These are phyloP conservation scores for Origma solitaria DNA, from an alignment of 2,113 vertebrate species.

Conservation along the genomic window DNA sequence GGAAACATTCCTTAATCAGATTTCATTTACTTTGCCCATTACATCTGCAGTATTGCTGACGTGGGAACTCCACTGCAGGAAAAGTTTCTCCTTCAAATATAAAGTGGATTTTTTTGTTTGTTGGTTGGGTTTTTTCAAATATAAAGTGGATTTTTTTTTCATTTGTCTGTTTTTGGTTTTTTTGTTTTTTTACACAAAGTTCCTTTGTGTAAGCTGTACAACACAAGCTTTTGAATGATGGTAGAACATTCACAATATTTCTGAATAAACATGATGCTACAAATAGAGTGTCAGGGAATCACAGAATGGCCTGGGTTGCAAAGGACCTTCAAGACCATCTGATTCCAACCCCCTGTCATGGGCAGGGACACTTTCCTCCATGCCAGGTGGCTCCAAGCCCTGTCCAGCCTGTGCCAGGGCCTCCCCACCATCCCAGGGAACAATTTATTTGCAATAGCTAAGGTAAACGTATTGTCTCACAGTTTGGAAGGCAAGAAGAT, in stretches of 20 bases:
- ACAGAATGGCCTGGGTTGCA: neutral
- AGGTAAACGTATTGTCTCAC: neutral
- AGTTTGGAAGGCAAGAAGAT: neutral
- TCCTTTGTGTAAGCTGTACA: neutral
- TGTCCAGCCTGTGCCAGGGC: rapidly evolving
- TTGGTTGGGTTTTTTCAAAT: neutral
- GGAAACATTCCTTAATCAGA: neutral
- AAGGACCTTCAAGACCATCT: neutral
- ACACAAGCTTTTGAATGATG: neutral
- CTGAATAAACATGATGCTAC: neutral
- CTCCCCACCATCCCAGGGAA: rapidly evolving
- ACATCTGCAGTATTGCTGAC: neutral
- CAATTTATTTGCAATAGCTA: neutral
- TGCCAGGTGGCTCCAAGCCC: neutral
- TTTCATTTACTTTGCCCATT: neutral
- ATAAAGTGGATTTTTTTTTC: neutral
- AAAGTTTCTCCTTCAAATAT: neutral
- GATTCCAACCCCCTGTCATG: neutral
- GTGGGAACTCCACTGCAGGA: neutral
- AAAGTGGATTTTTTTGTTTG: neutral
- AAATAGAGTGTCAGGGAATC: neutral
- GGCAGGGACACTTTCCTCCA: rapidly evolving
- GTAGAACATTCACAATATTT: neutral
- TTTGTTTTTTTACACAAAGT: neutral
- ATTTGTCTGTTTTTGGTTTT: too few species aligned